Conservation (phyloP, 1,140 invertebrate genomes). For the Panagrolaimus sp. region DNA sequence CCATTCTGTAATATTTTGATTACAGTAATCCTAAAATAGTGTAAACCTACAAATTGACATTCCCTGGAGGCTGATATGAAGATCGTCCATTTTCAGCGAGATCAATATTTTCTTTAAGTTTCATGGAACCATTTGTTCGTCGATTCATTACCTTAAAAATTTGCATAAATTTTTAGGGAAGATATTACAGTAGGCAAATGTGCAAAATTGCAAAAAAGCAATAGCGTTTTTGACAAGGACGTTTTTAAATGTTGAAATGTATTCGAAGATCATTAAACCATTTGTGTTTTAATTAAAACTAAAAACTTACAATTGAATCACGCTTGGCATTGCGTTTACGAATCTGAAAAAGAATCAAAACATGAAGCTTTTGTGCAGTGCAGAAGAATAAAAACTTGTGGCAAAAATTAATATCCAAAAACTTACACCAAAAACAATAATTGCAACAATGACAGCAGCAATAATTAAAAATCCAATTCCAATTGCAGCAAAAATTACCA, state of each 20-base stretch:
- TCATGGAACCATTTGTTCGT: constrained; percentile 6
- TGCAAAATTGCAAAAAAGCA: background rate
- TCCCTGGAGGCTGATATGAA: background rate
- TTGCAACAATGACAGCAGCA: constrained; percentile 1
- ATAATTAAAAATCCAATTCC: background rate
- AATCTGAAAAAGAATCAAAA: background rate
- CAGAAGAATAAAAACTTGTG: background rate
- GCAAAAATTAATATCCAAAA: background rate
- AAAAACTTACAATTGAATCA: no score
- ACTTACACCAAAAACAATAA: constrained; percentile 4
- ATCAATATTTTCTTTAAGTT: background rate
- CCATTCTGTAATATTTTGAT: background rate
- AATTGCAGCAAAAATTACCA: background rate
- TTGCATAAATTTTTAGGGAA: background rate
- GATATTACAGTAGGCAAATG: background rate
- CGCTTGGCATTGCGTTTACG: background rate
- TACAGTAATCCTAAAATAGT: background rate
- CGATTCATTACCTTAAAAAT: background rate
- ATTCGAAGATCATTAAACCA: no score
- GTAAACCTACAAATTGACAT: constrained; percentile 3
- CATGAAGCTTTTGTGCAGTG: background rate
- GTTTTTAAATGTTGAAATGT: background rate
- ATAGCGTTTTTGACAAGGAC: background rate
- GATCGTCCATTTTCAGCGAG: constrained; percentile 1
- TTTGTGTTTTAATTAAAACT: no score